Conservation (phyloP, 2,113 vertebrate genomes). For the Nettapus auritus region DNA sequence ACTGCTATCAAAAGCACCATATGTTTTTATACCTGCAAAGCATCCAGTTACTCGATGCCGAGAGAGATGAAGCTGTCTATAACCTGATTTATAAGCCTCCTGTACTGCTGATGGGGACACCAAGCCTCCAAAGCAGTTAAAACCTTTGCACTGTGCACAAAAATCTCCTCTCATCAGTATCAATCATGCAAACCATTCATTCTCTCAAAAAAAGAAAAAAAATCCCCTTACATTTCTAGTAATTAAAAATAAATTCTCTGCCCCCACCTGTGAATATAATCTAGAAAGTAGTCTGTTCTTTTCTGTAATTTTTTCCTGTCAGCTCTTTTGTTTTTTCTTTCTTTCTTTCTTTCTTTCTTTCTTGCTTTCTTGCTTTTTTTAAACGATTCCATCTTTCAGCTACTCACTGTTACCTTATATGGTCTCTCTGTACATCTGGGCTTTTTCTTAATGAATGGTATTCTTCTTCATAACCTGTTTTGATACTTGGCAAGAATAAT, state of each 20-base stretch:
- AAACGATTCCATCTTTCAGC: background rate
- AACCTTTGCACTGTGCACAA: background rate
- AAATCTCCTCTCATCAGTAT: background rate
- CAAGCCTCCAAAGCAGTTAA: background rate
- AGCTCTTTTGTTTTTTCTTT: background rate
- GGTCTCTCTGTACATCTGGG: background rate
- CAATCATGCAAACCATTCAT: background rate
- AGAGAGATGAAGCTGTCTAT: background rate
- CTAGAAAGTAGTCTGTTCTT: background rate
- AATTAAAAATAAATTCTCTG: constrained; percentile 16
- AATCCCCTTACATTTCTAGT: background rate
- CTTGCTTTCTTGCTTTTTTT: background rate
- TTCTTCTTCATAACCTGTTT: background rate
- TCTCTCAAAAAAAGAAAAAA: background rate
- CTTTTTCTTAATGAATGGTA: background rate
- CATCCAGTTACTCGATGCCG: background rate
- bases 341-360: background rate
- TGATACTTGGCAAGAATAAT: background rate
- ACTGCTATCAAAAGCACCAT: background rate
- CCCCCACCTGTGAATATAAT: background rate
- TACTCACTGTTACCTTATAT: constrained; percentile 2
- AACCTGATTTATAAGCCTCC: background rate
- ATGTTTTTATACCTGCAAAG: background rate
- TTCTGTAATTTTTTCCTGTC: constrained; percentile 28
- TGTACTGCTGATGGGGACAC: background rate